These are phyloP conservation scores for Penaeus indicus DNA, from an alignment of 1,140 invertebrate genomes.

Conservation along the genomic window DNA sequence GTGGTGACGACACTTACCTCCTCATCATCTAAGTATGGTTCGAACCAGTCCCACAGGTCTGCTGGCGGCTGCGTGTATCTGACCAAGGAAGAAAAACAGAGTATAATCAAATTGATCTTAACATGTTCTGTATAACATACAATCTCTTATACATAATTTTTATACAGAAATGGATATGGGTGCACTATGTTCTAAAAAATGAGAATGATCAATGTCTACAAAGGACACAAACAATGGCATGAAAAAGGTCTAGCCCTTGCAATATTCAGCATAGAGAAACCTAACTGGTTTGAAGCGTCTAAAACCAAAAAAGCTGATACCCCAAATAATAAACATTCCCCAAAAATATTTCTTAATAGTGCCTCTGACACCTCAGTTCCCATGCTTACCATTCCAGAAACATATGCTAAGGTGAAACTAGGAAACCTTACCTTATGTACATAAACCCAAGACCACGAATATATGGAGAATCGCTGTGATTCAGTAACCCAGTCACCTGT, in stretches of 20 bases:
- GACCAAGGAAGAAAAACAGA: slow-evolving; percentile 64
- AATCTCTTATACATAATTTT: neutral
- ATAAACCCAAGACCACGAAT: slow-evolving; percentile 97
- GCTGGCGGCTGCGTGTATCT: slow-evolving; percentile 96
- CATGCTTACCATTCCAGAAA: neutral
- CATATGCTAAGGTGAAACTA: no score
- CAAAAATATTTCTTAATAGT: no score
- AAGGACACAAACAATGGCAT: no score
- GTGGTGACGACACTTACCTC: slow-evolving; percentile 76
- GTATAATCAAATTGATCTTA: neutral
- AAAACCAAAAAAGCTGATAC: no score
- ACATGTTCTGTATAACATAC: neutral
- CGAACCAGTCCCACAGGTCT: slow-evolving; percentile 97
- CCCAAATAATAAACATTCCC: neutral
- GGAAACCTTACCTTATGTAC: slow-evolving; percentile 83
- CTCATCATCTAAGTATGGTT: slow-evolving; percentile 94
- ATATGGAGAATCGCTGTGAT: slow-evolving; percentile 96
- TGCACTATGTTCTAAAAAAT: no score
- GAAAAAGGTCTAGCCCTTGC: no score
- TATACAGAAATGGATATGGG: no score
- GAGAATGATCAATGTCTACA: no score
- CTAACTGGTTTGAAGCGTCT: no score
- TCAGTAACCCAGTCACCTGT: slow-evolving; percentile 95
- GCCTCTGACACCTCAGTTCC: neutral
- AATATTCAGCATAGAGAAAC: no score